Base-by-base conservation (phyloP, 2,113 vertebrate species). In the Condylura cristata region DNA sequence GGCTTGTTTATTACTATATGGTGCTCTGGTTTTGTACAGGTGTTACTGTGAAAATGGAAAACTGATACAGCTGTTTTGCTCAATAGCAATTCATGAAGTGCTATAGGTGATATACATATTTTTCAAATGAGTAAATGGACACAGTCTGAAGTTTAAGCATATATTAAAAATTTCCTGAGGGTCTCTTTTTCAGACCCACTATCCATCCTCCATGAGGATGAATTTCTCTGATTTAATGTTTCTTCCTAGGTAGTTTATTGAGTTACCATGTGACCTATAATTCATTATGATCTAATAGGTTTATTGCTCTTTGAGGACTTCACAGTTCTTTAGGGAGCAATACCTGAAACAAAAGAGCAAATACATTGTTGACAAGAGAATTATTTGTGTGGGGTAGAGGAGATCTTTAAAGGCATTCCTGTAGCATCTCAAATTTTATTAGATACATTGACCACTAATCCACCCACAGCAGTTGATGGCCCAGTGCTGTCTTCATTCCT, bases 301-400 rank as follows among this genome's bases (percentile, higher is more conserved):
- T 82, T 22, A 68, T 26, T 72, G 32, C 32, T 82, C 32, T 60
- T 71, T 48, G 51, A 58, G 37, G 41, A 39, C 24, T 82, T 72
- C 8, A 28, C 39, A 46, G 80, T 90, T 90, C 63, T 70, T 70
- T 30, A 34, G 48, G 18, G 17, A 58, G 70, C 17, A 17, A 16
- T 48, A 24, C 26, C 17, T 48, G 44, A 61, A 61, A 63, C 39
- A 61, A 24, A 72, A 72, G 26, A 63, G 28, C 8, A 39, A 32
- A 37, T 51, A 28, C 9, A 12, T 61, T 60, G 41, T 56, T 44
- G 34, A 1, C 24, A 32, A 74, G 8, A 8, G 41, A 32, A 88
- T n/a, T n/a, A 22, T 8, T 24, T 3, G 8, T 2, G 26, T 8
- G 3, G 26, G 41, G 5, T 53, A 7, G 20, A 22, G 20, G 9